phyloP scores from a whole-genome alignment of 2,113 vertebrate genomes.

The Glaucidium brasilianum region DNA sequence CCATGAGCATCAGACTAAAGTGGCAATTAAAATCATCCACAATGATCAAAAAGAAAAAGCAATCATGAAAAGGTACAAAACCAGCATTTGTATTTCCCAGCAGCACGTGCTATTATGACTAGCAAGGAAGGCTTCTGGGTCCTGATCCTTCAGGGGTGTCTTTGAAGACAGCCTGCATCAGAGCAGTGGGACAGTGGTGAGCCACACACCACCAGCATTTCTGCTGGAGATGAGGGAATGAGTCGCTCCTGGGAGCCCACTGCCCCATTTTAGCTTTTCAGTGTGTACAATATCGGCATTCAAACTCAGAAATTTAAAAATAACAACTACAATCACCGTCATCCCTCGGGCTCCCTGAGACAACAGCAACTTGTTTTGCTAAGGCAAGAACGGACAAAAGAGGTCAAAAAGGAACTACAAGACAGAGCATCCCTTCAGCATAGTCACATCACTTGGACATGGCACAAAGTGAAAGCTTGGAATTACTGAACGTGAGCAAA shows the following conservation, averaged over 20 bases:
- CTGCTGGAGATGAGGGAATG: neutral
- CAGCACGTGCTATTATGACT: accelerated
- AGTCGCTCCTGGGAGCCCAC: accelerated
- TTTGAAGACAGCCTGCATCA: neutral
- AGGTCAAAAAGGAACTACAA: neutral
- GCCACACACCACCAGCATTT: neutral
- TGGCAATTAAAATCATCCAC: neutral
- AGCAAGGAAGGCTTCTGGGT: neutral
- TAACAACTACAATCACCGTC: accelerated
- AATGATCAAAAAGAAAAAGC: neutral
- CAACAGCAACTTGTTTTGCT: neutral
- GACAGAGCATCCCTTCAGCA: neutral
- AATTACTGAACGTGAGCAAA: neutral
- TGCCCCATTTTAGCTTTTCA: neutral
- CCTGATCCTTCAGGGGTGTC: neutral
- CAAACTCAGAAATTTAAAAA: neutral
- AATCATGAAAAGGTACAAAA: neutral
- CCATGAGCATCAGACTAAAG: neutral
- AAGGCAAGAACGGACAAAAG: neutral
- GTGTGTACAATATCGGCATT: neutral
- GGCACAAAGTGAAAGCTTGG: neutral
- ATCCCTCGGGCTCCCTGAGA: neutral
- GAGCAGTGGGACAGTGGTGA: neutral
- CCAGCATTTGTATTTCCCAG: neutral
- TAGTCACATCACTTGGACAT: neutral